phyloP scores from a whole-genome alignment of 1,140 invertebrate genomes.

The Carcinoscorpius rotundicauda region DNA sequence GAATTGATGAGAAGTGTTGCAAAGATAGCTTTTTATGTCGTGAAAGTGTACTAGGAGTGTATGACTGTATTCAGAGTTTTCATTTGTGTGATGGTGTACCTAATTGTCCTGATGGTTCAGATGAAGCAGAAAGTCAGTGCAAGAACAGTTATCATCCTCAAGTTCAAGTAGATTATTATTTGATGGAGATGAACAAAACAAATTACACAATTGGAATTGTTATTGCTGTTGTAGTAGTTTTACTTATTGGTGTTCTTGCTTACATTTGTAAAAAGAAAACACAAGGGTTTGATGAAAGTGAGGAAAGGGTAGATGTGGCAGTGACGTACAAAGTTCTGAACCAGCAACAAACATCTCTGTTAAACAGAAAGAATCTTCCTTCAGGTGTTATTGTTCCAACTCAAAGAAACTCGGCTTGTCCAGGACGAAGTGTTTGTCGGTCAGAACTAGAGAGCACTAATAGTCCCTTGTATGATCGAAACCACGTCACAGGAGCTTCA shows the following conservation, averaged over 20 bases:
- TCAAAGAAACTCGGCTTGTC: no score
- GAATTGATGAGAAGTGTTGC: conserved; percentile 22
- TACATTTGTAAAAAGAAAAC: conserved; percentile 6
- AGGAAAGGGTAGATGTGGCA: conserved; percentile 8
- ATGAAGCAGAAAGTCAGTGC: conserved; percentile 24
- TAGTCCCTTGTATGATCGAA: conserved; percentile 48
- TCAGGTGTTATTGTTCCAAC: no score
- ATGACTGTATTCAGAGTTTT: conserved; percentile 37
- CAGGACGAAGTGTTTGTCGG: no score
- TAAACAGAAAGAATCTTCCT: no score
- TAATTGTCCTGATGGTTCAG: conserved; percentile 30
- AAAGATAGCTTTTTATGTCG: conserved; percentile 17
- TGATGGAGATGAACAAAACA: neutral
- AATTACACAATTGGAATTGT: neutral
- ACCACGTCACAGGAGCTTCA: conserved; percentile 62
- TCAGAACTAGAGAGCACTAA: no score
- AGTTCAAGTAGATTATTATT: neutral
- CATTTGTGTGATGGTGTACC: conserved; percentile 29
- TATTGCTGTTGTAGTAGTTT: conserved; percentile 1
- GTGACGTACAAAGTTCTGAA: conserved; percentile 6
- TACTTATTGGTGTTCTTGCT: neutral
- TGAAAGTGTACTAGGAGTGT: neutral
- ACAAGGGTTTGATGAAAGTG: conserved; percentile 1
- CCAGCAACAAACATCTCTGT: neutral
- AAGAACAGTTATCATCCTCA: neutral